These are phyloP conservation scores for Cephalotes varians DNA, from an alignment of 2,888 invertebrate genomes.

Conservation along the genomic window DNA sequence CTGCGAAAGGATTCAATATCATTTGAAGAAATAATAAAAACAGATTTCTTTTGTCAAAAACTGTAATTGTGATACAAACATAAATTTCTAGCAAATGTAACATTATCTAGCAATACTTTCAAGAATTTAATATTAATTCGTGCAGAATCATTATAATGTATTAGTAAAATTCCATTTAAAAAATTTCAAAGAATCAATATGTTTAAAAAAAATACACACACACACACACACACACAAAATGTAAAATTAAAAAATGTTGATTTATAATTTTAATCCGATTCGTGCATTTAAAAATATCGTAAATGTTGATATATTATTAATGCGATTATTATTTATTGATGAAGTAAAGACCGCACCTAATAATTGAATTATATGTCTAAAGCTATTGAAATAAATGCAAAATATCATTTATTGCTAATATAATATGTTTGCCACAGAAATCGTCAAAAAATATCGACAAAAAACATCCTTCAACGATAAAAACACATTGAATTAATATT, in stretches of 20 bases:
- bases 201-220: too few relatives aligned
- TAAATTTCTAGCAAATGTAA: neutral
- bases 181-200: neutral
- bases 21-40: neutral
- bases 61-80: neutral
- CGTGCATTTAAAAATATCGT: neutral
- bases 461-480: neutral
- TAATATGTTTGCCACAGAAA: neutral
- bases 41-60: neutral
- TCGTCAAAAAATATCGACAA: neutral
- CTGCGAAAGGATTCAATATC: neutral
- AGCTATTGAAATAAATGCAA: neutral
- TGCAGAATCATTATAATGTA: neutral
- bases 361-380: neutral
- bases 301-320: neutral
- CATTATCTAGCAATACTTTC: neutral
- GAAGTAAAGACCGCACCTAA: neutral
- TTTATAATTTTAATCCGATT: neutral
- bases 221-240: too few relatives aligned
- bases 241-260: neutral
- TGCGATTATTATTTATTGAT: neutral
- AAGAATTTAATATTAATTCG: neutral
- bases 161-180: neutral
- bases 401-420: neutral
- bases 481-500: neutral